phyloP scores from a whole-genome alignment of 2,797 vertebrate species.

The Myotis vivesi region DNA sequence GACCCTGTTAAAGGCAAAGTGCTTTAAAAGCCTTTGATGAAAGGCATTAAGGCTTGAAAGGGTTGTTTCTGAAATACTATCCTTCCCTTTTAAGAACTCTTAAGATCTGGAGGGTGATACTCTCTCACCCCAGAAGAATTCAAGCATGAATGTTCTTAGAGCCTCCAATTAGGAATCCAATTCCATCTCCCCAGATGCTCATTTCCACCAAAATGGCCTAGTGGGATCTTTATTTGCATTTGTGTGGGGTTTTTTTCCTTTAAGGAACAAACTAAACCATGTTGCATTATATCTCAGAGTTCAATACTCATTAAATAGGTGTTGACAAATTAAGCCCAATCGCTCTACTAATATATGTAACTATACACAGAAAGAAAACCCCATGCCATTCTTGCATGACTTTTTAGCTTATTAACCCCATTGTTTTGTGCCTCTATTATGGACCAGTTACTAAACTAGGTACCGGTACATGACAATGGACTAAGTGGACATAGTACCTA shows the following conservation, averaged over 20 bases:
- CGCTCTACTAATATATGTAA: background rate
- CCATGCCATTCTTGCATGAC: background rate
- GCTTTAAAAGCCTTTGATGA: conserved; percentile 80
- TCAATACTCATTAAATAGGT: conserved; percentile 6
- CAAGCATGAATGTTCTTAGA: conserved; percentile 75
- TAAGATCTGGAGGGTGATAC: conserved; percentile 78
- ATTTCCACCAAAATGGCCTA: conserved; percentile 63
- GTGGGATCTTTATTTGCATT: conserved; percentile 22
- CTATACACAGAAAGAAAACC: conserved; percentile 1
- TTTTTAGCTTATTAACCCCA: conserved; percentile 16
- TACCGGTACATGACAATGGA: background rate
- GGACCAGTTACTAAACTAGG: background rate
- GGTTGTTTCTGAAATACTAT: conserved; percentile 77
- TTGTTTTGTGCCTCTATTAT: background rate
- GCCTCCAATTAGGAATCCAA: conserved; percentile 66
- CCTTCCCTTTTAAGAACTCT: conserved; percentile 78
- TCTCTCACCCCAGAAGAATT: conserved; percentile 77
- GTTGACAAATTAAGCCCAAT: background rate
- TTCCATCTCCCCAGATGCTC: conserved; percentile 71
- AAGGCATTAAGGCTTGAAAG: conserved; percentile 78
- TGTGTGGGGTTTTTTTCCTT: background rate
- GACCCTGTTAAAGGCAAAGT: conserved; percentile 72
- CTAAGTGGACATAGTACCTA: background rate
- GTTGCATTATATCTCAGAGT: background rate
- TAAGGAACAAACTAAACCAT: conserved; percentile 27